Evolutionary conservation across 1,140 invertebrate genomes (phyloP).

Genomic region (Amyelois transitella): DNA sequence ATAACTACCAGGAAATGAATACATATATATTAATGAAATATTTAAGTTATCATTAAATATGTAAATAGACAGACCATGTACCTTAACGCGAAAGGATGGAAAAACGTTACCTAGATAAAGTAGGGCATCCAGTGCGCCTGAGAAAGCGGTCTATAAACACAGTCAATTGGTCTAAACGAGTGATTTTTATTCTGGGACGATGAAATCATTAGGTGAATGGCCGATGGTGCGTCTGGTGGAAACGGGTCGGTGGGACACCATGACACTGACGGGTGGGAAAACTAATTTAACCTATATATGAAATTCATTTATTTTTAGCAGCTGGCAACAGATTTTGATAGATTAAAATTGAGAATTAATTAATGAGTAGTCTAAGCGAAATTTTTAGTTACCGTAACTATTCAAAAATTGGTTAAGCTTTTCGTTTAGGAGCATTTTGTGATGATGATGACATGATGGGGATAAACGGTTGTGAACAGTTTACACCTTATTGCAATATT

Average conservation of each 20-base stretch:
- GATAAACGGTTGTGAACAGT: too few relatives aligned
- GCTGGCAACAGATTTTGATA: too few relatives aligned
- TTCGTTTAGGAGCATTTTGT: too few relatives aligned
- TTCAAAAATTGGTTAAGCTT: too few relatives aligned
- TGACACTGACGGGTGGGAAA: conserved; percentile 39
- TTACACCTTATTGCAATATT: too few relatives aligned
- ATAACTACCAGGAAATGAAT: neutral
- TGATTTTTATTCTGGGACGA: conserved; percentile 64
- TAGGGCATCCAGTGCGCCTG: conserved; percentile 47
- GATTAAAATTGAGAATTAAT: too few relatives aligned
- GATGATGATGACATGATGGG: too few relatives aligned
- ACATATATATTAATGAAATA: neutral
- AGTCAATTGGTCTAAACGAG: conserved; percentile 60
- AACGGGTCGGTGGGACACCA: conserved; percentile 51
- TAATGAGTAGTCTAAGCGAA: too few relatives aligned
- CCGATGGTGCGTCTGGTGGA: conserved; percentile 38
- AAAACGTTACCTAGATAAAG: conserved; percentile 30
- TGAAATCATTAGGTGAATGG: conserved; percentile 69
- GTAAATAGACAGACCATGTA: neutral
- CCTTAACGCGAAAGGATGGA: conserved; percentile 22
- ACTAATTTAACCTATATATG: neutral
- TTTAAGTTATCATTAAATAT: neutral
- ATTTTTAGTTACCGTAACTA: too few relatives aligned
- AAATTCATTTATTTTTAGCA: too few relatives aligned
- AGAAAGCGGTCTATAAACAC: conserved; percentile 58